Percentiles rank a stretch among this genome's conserved stretches.
phyloP scores from a whole-genome alignment of 2,113 vertebrate species.

The Suncus etruscus region DNA sequence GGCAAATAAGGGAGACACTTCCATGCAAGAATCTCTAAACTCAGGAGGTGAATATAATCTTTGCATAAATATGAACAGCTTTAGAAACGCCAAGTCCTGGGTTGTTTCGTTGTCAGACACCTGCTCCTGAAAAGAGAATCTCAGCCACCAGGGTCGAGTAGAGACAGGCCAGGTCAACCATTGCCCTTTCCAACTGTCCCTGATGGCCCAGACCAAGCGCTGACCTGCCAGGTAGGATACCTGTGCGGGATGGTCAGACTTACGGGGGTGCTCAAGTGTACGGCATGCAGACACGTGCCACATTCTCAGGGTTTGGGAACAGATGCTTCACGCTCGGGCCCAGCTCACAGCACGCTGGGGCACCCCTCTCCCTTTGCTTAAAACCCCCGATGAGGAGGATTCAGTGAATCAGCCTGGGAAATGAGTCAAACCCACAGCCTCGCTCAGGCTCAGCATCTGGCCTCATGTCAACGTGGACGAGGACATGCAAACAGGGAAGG shows the following conservation, averaged over 20 bases:
- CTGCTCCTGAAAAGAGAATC: neutral
- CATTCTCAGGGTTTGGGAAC: neutral
- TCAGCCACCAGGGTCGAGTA: neutral
- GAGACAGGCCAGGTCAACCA: neutral
- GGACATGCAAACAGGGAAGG: neutral
- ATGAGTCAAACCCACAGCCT: neutral
- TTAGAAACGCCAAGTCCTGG: slow-evolving; percentile 9
- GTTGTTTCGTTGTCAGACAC: neutral
- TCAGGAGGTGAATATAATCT: neutral
- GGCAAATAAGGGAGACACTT: neutral
- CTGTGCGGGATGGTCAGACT: too few relatives aligned
- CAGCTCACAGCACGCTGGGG: neutral
- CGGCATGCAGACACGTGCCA: neutral
- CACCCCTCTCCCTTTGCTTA: neutral
- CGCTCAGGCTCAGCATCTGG: neutral
- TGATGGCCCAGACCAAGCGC: too few relatives aligned
- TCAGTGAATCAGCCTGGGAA: neutral
- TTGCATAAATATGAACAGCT: neutral
- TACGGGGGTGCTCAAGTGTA: too few relatives aligned
- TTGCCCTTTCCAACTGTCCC: too few relatives aligned
- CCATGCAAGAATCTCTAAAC: neutral
- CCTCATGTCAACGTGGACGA: neutral
- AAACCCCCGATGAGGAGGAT: neutral
- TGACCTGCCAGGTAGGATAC: neutral
- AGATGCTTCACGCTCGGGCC: neutral